Conservation (phyloP, 1,140 invertebrate species). For the Tetramorium simillimum region DNA sequence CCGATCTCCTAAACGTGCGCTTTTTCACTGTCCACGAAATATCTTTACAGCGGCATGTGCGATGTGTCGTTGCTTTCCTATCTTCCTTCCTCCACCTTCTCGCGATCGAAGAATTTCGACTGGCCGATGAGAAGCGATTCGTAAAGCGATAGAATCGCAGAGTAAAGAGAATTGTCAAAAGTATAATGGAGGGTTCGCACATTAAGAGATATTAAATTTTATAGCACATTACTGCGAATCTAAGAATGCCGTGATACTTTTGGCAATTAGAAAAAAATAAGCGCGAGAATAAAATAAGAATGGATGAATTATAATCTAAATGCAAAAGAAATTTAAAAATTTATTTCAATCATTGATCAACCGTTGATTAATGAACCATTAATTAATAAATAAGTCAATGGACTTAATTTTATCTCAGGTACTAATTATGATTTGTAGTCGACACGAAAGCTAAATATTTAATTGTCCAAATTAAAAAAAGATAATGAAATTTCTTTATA, state of each 20-base stretch:
- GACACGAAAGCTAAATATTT: neutral
- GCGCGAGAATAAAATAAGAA: neutral
- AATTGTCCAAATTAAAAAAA: neutral
- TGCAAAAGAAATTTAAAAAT: neutral
- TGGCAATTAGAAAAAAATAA: neutral
- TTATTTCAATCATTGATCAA: neutral
- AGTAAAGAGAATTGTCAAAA: neutral
- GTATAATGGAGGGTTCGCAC: neutral
- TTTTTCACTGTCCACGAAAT: constrained; percentile 44
- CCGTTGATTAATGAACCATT: too few species aligned
- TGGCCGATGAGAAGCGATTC: neutral
- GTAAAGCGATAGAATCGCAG: neutral
- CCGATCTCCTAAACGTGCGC: constrained; percentile 41
- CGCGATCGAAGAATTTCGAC: constrained; percentile 4
- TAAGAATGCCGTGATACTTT: neutral
- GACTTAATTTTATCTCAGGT: neutral
- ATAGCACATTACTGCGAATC: neutral
- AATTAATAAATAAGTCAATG: neutral
- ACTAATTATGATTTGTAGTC: neutral
- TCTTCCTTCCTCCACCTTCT: too few species aligned
- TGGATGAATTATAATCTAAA: neutral
- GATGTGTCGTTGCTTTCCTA: constrained; percentile 13
- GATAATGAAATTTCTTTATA: neutral
- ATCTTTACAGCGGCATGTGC: constrained; percentile 29
- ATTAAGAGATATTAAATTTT: neutral